Evolutionary conservation across 35 echinoderm and acorn worm species (phyloP), one percentile per base, ranked within the genome.

Genomic region (Holothuria glaberrima): DNA sequence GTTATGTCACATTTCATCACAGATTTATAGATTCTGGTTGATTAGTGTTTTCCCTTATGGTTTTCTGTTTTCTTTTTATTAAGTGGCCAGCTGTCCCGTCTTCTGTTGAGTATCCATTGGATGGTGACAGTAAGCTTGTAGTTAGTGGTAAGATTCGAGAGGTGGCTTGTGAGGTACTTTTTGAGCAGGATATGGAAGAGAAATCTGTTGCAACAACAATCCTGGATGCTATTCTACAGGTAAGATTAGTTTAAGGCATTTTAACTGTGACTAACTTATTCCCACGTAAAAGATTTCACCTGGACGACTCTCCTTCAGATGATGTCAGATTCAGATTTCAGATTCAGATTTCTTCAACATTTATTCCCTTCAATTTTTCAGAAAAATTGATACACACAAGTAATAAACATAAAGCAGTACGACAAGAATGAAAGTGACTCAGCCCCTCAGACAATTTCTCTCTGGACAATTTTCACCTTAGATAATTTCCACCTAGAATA

Each of bases 141-240:
- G 91, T 99, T 14, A 79, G 71, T 68, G 97, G 97, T 41, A 90
- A 99, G 75, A 86, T 90, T 16, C 88, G 97, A 44, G 97, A 99
- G 75, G 88, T 75, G 20, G 93, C 91, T 2, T 93, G 93, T 85
- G 97, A 99, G 50, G 93, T 92, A 14, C 91, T 99, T 59, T 99
- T 98, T 93, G 93, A 99, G 30, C 91, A 91, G 68, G 93, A 99
- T 41, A 93, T 88, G 72, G 97, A 99, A 54, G 93, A 99, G 52
- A 90, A 94, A 48, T 95, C 93, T 38, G 70, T 95, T 12, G 91
- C 93, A 5, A 95, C 93, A 44, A 75, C 92, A 5, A 89, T 95
- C 31, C 36, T 99, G 9, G 97, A 99, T 76, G 90, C 97, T 30
- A 99, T 99, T 64, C 82, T 95, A 4, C 83, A 95, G 93, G 97